Evolutionary conservation across 92 coral and sea anemone genomes (phyloP).

Genomic region (Epizoanthus fatuus): DNA sequence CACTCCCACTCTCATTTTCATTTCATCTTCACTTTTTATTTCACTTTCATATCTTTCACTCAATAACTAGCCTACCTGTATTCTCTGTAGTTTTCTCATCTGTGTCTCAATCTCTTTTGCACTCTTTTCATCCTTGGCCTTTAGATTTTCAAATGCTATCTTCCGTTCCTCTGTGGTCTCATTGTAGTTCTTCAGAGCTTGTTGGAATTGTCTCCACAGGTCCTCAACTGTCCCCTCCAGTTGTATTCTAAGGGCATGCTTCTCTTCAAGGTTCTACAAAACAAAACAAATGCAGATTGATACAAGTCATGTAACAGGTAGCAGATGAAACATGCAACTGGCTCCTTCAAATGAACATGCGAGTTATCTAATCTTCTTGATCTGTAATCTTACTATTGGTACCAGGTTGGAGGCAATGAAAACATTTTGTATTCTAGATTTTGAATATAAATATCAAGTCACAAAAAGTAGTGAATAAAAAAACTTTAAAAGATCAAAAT

Average conservation of each 20-base stretch:
- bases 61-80: constrained; percentile 81
- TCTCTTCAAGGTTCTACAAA: constrained; percentile 94
- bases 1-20: no score
- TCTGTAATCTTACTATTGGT: no score
- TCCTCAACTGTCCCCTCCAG: constrained; percentile 99
- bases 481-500: no score
- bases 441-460: no score
- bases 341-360: neutral
- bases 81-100: constrained; percentile 99
- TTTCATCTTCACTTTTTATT: neutral
- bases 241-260: constrained; percentile 97
- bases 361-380: no score
- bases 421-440: no score
- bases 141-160: constrained; percentile 97
- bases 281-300: neutral
- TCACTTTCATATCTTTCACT: neutral
- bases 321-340: no score
- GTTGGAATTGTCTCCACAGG: constrained; percentile 99
- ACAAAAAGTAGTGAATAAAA: no score
- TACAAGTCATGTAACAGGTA: neutral
- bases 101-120: constrained; percentile 99
- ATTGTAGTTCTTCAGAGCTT: constrained; percentile 98
- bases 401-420: no score
- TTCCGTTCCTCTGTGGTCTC: constrained; percentile 99
- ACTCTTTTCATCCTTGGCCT: constrained; percentile 98